phyloP scores from a whole-genome alignment of 2,888 invertebrate species.

The Cheilosia pagana region DNA sequence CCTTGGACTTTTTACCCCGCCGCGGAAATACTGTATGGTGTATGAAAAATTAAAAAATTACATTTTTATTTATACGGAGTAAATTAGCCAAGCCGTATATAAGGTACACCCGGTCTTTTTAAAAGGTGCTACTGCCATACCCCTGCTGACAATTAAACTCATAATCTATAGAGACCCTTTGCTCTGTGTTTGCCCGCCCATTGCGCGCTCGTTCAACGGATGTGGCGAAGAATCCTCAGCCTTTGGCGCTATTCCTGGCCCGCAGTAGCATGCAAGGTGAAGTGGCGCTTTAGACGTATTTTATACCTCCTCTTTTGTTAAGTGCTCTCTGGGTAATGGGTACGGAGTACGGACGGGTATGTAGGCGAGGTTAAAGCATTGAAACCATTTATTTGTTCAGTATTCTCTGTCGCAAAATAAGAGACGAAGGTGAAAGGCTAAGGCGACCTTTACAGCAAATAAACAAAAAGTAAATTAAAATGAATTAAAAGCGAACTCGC shows the following conservation, averaged over 20 bases:
- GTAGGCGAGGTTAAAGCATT: slow-evolving; percentile 25
- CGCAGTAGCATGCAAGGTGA: slow-evolving; percentile 37
- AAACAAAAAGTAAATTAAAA: slow-evolving; percentile 36
- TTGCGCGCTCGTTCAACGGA: no score
- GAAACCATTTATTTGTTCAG: slow-evolving; percentile 22
- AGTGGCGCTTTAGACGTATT: slow-evolving; percentile 15
- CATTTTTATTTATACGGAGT: slow-evolving; percentile 39
- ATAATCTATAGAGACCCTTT: slow-evolving; percentile 8
- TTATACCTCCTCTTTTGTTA: slow-evolving; percentile 1
- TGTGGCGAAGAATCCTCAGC: neutral
- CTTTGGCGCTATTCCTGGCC: slow-evolving; percentile 2
- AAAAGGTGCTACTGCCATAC: slow-evolving; percentile 21
- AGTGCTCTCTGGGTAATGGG: slow-evolving; percentile 24
- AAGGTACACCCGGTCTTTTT: neutral
- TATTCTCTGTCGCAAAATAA: neutral
- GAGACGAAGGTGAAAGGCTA: neutral
- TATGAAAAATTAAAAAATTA: slow-evolving; percentile 25
- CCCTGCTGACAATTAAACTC: slow-evolving; percentile 36
- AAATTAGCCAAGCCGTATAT: slow-evolving; percentile 24
- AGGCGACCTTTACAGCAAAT: neutral
- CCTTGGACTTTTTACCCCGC: slow-evolving; percentile 51
- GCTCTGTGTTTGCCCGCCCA: no score
- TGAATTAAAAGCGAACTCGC: neutral
- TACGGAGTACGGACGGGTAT: neutral
- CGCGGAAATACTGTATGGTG: neutral